Evolutionary conservation across 1,140 invertebrate genomes (phyloP).

Genomic region (Brachionus koreanus): DNA sequence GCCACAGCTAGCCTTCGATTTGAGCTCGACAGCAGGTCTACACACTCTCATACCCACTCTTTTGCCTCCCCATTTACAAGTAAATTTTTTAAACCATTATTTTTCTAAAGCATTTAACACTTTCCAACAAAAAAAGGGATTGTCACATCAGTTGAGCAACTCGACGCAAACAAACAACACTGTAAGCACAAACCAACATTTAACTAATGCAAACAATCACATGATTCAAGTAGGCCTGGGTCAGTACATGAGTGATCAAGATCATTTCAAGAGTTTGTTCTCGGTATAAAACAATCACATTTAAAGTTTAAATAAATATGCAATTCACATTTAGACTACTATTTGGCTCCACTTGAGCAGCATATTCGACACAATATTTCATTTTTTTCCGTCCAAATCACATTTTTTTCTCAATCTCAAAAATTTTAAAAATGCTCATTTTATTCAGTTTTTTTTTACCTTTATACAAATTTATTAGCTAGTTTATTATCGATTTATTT

Average conservation of each 20-base stretch:
- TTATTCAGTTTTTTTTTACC: not conserved
- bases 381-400: conserved; percentile 13
- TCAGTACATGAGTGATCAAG: conserved; percentile 37
- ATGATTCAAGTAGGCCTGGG: conserved; percentile 32
- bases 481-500: too few relatives aligned
- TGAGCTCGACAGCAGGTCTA: conserved; percentile 16
- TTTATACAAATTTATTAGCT: not conserved
- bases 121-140: not conserved
- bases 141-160: conserved; percentile 35
- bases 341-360: not conserved
- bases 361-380: not conserved
- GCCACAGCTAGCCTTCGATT: conserved; percentile 34
- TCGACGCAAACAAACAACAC: not conserved
- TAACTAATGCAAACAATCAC: conserved; percentile 20
- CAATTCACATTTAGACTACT: not conserved
- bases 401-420: not conserved
- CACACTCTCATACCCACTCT: conserved; percentile 37
- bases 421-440: conserved; percentile 2
- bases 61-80: conserved; percentile 20
- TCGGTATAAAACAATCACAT: conserved; percentile 4
- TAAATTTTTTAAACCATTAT: not conserved
- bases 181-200: conserved; percentile 20
- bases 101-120: not conserved
- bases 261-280: conserved; percentile 38
- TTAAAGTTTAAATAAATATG: not conserved